These are phyloP conservation scores for Enteromius unitaeniatus DNA, from an alignment of 2,797 vertebrate genomes.

Conservation along the genomic window DNA sequence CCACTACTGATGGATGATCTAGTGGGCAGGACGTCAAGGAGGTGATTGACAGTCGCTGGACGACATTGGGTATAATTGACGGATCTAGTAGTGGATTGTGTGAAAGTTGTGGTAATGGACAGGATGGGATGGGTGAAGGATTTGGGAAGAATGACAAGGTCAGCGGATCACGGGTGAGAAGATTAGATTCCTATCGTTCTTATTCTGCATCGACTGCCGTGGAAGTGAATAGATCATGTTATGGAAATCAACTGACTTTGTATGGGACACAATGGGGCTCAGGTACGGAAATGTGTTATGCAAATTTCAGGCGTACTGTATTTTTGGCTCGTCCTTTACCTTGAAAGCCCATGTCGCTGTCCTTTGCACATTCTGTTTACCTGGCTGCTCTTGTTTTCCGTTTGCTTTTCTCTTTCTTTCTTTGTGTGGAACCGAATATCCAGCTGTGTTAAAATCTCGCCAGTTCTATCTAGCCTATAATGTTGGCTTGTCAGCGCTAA, in stretches of 20 bases:
- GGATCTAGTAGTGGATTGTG: constrained; percentile 62
- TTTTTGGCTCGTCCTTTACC: constrained; percentile 64
- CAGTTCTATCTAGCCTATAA: constrained; percentile 61
- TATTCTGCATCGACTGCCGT: not conserved
- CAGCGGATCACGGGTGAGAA: constrained; percentile 24
- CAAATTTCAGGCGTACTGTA: constrained; percentile 67
- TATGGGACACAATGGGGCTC: not conserved
- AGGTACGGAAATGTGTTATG: constrained; percentile 68
- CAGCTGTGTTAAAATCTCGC: constrained; percentile 59
- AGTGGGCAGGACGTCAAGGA: constrained; percentile 67
- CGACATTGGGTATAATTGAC: constrained; percentile 73
- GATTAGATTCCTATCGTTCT: constrained; percentile 42
- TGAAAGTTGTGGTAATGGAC: constrained; percentile 70
- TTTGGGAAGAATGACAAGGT: constrained; percentile 49
- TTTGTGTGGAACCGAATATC: constrained; percentile 48
- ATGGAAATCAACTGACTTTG: constrained; percentile 31
- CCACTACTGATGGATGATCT: constrained; percentile 71
- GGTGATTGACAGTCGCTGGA: constrained; percentile 64
- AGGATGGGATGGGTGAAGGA: constrained; percentile 44
- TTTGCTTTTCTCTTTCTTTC: constrained; percentile 46
- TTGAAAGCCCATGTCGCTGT: constrained; percentile 25
- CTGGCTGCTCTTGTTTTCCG: constrained; percentile 30
- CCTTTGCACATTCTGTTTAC: constrained; percentile 20
- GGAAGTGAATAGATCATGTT: constrained; percentile 26
- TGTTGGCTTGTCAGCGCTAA: constrained; percentile 63